Conservation (phyloP, 1,140 invertebrate genomes). For the Drosophila nebulosa region DNA sequence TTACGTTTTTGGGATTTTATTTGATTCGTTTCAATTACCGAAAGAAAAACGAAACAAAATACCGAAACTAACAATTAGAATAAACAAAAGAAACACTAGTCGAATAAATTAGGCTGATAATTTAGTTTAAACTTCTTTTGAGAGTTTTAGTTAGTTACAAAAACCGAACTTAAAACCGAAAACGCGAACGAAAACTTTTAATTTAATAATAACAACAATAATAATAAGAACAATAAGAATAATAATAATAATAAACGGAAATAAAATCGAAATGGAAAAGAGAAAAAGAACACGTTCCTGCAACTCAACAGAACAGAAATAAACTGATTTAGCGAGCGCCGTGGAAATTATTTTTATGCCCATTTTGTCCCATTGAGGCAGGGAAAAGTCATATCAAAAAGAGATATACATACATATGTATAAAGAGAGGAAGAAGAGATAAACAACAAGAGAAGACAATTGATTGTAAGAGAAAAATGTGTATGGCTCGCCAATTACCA, state of each 20-base stretch:
- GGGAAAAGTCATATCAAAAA: conserved; percentile 12
- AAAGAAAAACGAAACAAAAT: conserved; percentile 23
- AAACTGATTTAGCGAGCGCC: conserved; percentile 74
- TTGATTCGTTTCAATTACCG: conserved; percentile 25
- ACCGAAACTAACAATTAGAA: conserved; percentile 9
- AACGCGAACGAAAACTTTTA: conserved; percentile 55
- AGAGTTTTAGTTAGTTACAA: conserved; percentile 18
- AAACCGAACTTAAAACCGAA: conserved; percentile 39
- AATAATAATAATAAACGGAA: conserved; percentile 71
- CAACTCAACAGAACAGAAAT: conserved; percentile 81
- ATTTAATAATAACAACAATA: conserved; percentile 34
- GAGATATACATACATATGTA: neutral
- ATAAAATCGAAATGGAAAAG: conserved; percentile 80
- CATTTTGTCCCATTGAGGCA: conserved; percentile 12
- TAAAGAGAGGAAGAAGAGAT: conserved; percentile 6
- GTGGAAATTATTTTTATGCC: conserved; percentile 76
- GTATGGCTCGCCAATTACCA: neutral
- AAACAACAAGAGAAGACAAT: conserved; percentile 10
- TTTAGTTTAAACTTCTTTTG: conserved; percentile 4
- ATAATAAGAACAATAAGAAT: too few species aligned
- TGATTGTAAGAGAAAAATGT: neutral
- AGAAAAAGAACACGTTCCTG: conserved; percentile 80
- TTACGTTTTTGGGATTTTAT: conserved; percentile 13
- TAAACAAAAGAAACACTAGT: neutral
- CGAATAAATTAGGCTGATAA: neutral